Base-by-base conservation (phyloP, 2,113 vertebrate genomes). In the Maccullochella peelii region DNA sequence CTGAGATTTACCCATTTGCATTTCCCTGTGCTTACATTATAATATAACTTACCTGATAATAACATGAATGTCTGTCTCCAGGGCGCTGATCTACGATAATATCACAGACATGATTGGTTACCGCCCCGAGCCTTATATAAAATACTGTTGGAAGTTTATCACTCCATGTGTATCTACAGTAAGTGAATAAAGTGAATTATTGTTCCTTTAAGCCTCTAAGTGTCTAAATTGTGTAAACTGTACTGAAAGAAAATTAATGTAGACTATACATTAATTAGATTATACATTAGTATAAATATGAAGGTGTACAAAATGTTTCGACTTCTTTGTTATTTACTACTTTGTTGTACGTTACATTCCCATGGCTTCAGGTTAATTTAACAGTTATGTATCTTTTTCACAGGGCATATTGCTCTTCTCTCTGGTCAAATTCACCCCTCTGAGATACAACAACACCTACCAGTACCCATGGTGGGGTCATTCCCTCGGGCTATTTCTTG, bases 61-160 rank as follows among this genome's bases (percentile, higher is more conserved):
- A 18, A 44, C 40, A 67, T 27, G 7, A 27, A 25, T 47, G 7
- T 67, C 15, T 47, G n/a, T 27, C 7, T 67, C 15, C 42, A 67
- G 47, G 65, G 65, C 27, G 42, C 65, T 47, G 65, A 67, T 67
- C 2, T 49, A 67, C n/a, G 2, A 27, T 30, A 47, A 67, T 11
- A 20, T 27, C 10, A 30, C 15, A 4, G 8, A 67, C 25, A 67
- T 49, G 5, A 42, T 98, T 80, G 97, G 97, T 8, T 97, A 96
- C 86, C 94, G 95, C 16, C 97, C 97, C 0, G 95, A 94, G 95
- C 95, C 96, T 0, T 70, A 96, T 81, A 91, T 98, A 89, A 97
- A 97, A 93, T 93, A 96, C n/a, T 97, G 96, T 87, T 98, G 97
- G 97, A 87, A 95, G 83, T 95, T 94, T 84, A 44, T 97, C 74